Evolutionary conservation across 64 coral and sea anemone species (phyloP).

Genomic region (Pocillopora verrucosa): DNA sequence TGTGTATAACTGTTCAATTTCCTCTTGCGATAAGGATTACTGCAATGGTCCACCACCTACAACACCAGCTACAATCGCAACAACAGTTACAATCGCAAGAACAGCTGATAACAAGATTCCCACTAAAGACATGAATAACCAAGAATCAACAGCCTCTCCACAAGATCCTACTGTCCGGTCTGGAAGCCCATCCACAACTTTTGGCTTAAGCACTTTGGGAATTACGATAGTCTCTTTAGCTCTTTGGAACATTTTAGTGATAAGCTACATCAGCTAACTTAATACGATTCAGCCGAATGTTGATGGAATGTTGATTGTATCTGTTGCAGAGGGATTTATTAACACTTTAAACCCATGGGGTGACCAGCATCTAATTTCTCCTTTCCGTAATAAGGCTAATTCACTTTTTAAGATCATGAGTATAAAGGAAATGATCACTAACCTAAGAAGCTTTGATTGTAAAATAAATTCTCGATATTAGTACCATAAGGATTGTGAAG

Average conservation of each 20-base stretch:
- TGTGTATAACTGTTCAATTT: neutral
- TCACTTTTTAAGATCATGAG: too few species aligned
- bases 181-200: neutral
- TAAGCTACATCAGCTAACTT: neutral
- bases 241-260: neutral
- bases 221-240: neutral
- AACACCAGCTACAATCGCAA: neutral
- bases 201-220: neutral
- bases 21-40: neutral
- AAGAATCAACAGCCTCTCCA: neutral
- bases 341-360: too few species aligned
- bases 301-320: too few species aligned
- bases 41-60: constrained; percentile 18
- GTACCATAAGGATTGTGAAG: too few species aligned
- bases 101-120: neutral
- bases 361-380: too few species aligned
- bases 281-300: too few species aligned
- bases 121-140: neutral
- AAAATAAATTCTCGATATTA: too few species aligned
- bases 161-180: too few species aligned
- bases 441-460: too few species aligned
- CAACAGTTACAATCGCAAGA: neutral
- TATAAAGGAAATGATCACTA: too few species aligned
- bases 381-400: too few species aligned
- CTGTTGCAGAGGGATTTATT: too few species aligned